A percentile compares a stretch with the other conserved stretches of the same genome.
These are phyloP conservation scores for Meloidogyne floridensis DNA, from an alignment of 1,140 invertebrate genomes.

Conservation along the genomic window DNA sequence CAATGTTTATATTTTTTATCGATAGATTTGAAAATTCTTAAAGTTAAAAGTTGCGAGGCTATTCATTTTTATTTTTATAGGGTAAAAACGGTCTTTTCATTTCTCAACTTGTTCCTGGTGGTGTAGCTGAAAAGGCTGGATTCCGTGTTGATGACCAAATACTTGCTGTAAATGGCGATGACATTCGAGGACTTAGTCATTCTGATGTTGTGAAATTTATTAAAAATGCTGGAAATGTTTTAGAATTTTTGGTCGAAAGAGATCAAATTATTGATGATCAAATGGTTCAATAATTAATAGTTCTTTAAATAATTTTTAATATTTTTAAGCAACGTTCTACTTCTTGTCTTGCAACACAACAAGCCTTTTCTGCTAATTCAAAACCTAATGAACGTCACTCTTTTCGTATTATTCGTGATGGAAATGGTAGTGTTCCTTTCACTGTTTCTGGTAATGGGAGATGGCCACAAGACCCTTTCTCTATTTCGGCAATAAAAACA, in stretches of 20 bases:
- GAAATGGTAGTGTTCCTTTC: constrained; percentile 33
- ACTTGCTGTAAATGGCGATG: constrained; percentile 45
- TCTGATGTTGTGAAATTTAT: constrained; percentile 46
- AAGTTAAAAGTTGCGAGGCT: no score
- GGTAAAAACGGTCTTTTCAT: constrained; percentile 69
- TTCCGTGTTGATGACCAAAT: constrained; percentile 72
- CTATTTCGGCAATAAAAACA: constrained; percentile 73
- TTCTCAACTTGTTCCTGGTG: constrained; percentile 82
- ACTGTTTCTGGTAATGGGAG: constrained; percentile 73
- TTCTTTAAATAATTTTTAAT: neutral
- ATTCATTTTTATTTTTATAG: constrained; percentile 12
- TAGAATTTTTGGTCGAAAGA: constrained; percentile 42
- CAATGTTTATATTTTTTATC: constrained; percentile 70
- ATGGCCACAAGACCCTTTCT: constrained; percentile 34
- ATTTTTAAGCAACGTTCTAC: neutral
- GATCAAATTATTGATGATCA: neutral
- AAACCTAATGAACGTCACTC: constrained; percentile 31
- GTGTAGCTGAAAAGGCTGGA: constrained; percentile 80
- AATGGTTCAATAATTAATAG: neutral
- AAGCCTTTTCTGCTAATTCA: neutral
- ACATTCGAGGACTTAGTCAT: constrained; percentile 43
- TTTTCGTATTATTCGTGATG: constrained; percentile 68
- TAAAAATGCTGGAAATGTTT: constrained; percentile 36
- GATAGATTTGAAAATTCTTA: no score
- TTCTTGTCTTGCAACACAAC: neutral